Evolutionary conservation across 2,888 invertebrate species (phyloP).

Genomic region (Bombylius major): DNA sequence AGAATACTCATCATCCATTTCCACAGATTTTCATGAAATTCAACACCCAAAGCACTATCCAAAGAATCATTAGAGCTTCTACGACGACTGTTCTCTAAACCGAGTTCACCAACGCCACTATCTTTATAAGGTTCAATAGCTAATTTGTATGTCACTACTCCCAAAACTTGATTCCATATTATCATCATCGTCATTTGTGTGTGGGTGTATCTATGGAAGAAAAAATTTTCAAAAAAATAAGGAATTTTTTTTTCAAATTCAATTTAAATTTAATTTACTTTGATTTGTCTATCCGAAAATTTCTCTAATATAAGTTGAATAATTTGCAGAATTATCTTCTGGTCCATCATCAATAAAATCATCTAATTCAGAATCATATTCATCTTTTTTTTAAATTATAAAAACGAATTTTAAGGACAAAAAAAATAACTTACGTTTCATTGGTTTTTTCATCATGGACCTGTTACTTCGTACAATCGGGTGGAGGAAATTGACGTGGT

Average conservation of each 20-base stretch:
- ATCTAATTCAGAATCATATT: slow-evolving; percentile 85
- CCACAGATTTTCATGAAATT: no score
- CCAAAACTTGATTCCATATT: slow-evolving; percentile 81
- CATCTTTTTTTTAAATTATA: slow-evolving; percentile 43
- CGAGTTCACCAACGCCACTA: no score
- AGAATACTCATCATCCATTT: slow-evolving; percentile 85
- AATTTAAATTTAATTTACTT: slow-evolving; percentile 39
- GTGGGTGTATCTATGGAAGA: slow-evolving; percentile 39
- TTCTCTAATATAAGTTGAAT: slow-evolving; percentile 74
- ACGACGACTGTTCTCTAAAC: no score
- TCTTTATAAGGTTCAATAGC: no score
- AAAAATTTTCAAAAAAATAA: neutral
- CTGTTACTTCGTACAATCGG: slow-evolving; percentile 23
- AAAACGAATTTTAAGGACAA: neutral
- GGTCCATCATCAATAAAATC: slow-evolving; percentile 90
- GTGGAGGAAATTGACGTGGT: slow-evolving; percentile 28
- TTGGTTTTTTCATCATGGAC: slow-evolving; percentile 8
- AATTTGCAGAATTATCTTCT: slow-evolving; percentile 51
- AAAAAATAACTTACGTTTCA: slow-evolving; percentile 13
- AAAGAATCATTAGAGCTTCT: no score
- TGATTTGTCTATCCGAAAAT: slow-evolving; percentile 87
- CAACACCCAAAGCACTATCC: no score
- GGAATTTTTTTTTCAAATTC: neutral
- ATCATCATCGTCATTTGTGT: slow-evolving; percentile 60
- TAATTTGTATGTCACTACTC: no score